A percentile compares a stretch with the other conserved stretches of the same genome.
These are phyloP conservation scores for Aplocera efformata DNA, from an alignment of 2,888 invertebrate species.

Conservation along the genomic window DNA sequence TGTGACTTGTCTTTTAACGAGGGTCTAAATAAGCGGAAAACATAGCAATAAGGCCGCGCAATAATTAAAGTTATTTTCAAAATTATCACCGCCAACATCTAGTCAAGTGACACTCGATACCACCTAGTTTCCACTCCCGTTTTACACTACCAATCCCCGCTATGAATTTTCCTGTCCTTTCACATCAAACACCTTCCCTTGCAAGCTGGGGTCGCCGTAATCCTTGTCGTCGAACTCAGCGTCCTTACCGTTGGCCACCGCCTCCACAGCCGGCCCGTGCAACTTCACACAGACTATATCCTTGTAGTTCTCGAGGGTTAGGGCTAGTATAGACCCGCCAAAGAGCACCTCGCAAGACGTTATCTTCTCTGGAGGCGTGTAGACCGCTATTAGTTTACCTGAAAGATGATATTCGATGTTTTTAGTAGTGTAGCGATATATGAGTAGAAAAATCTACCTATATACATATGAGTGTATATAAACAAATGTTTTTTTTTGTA, in stretches of 20 bases:
- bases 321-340: slow-evolving; percentile 85
- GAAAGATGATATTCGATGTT: too few relatives aligned
- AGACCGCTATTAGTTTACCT: slow-evolving; percentile 90
- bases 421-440: too few relatives aligned
- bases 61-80: too few relatives aligned
- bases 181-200: slow-evolving; percentile 76
- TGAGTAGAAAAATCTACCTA: too few relatives aligned
- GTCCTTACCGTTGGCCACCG: slow-evolving; percentile 55
- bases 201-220: slow-evolving; percentile 52
- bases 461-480: too few relatives aligned
- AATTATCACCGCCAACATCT: too few relatives aligned
- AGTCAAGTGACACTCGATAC: too few relatives aligned
- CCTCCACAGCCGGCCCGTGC: slow-evolving; percentile 57
- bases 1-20: too few relatives aligned
- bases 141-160: slow-evolving; percentile 18
- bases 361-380: slow-evolving; percentile 87
- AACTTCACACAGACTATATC: slow-evolving; percentile 84
- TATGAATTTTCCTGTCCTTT: slow-evolving; percentile 67
- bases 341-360: slow-evolving; percentile 88
- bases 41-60: too few relatives aligned
- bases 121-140: too few relatives aligned
- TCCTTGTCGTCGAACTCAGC: slow-evolving; percentile 79
- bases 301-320: slow-evolving; percentile 84
- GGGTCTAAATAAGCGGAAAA: too few relatives aligned
- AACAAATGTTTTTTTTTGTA: too few relatives aligned